These are phyloP conservation scores for Stegophylla sp. DNA, from an alignment of 2,888 invertebrate species.

Conservation along the genomic window DNA sequence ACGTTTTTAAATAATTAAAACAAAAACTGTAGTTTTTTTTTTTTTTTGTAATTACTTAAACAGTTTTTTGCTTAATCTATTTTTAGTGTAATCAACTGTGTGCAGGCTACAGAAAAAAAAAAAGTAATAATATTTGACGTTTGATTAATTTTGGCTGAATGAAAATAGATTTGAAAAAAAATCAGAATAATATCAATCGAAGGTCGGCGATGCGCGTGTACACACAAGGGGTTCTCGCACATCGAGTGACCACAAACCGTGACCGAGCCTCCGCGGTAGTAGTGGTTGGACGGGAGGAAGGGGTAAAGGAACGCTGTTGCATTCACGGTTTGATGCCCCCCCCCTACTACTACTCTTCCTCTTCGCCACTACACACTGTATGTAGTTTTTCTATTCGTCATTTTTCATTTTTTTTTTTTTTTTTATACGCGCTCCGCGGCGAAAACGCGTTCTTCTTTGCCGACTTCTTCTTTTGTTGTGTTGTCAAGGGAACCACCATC, in stretches of 20 bases:
- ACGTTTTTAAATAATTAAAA: neutral
- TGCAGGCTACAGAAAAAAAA: too few species aligned
- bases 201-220: slow-evolving; percentile 32
- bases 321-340: slow-evolving; percentile 48
- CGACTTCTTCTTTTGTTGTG: slow-evolving; percentile 52
- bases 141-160: slow-evolving; percentile 12
- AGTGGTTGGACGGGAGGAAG: neutral
- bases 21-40: neutral
- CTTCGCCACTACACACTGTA: too few species aligned
- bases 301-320: slow-evolving; percentile 39
- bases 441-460: slow-evolving; percentile 43
- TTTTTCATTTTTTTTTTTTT: slow-evolving; percentile 33
- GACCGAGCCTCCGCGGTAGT: slow-evolving; percentile 28
- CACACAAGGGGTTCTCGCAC: slow-evolving; percentile 36
- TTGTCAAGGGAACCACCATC: slow-evolving; percentile 49
- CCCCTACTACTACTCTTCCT: neutral
- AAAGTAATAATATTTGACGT: neutral
- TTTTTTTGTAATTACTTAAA: neutral
- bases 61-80: neutral
- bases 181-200: slow-evolving; percentile 48
- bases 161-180: slow-evolving; percentile 6
- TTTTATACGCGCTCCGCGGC: slow-evolving; percentile 20
- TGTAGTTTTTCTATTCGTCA: slow-evolving; percentile 37
- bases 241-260: slow-evolving; percentile 51
- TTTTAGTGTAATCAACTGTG: too few species aligned